Percentiles rank a stretch among this genome's conserved stretches.
Conservation (phyloP, 1,140 invertebrate genomes). For the Harlomillsia oculata region DNA sequence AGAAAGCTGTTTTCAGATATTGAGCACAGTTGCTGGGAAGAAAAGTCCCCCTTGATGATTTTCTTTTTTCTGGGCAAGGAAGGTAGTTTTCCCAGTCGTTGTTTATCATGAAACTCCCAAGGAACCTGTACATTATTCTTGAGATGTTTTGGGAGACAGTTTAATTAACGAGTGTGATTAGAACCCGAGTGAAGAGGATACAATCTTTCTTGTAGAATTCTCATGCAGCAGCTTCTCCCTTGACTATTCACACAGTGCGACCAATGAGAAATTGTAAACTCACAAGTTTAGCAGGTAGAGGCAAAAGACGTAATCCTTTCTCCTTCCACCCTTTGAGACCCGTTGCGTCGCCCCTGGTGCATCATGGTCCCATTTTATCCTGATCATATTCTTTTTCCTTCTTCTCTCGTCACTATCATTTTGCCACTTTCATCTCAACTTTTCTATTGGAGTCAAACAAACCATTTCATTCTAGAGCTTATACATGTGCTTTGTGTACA, state of each 20-base stretch:
- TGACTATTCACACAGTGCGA: background rate
- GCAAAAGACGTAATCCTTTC: slow-evolving; percentile 4
- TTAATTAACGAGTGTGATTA: slow-evolving; percentile 36
- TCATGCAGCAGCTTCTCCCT: background rate
- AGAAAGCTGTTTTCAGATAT: too few relatives aligned
- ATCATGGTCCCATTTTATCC: background rate
- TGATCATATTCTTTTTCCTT: background rate
- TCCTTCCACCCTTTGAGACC: too few relatives aligned
- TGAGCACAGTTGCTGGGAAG: too few relatives aligned
- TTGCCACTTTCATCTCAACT: background rate
- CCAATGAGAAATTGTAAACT: slow-evolving; percentile 15
- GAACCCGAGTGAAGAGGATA: slow-evolving; percentile 28
- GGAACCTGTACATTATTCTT: slow-evolving; percentile 35
- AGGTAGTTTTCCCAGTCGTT: slow-evolving; percentile 30
- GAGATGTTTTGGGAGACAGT: slow-evolving; percentile 35
- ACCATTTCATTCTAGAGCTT: too few relatives aligned
- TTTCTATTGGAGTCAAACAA: too few relatives aligned
- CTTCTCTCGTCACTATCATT: background rate
- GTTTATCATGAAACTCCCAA: slow-evolving; percentile 35
- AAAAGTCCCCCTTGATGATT: slow-evolving; percentile 24
- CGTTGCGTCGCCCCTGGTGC: too few relatives aligned
- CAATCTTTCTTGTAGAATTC: slow-evolving; percentile 12
- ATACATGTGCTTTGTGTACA: too few relatives aligned
- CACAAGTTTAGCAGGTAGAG: slow-evolving; percentile 2
- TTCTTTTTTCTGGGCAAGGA: slow-evolving; percentile 20